phyloP scores from a whole-genome alignment of 2,888 invertebrate species.

The Macaria notata region DNA sequence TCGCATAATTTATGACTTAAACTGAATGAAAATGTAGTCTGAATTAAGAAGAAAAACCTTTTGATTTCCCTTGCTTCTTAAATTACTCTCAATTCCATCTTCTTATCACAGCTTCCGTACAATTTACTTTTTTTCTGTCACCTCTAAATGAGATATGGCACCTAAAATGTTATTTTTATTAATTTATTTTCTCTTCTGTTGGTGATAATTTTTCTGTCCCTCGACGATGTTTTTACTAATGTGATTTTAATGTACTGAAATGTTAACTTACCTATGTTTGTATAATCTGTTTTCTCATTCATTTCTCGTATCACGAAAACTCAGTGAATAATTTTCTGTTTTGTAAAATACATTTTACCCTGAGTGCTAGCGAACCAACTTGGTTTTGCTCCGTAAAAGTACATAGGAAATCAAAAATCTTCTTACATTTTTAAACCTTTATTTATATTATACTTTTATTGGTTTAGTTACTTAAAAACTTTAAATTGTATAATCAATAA shows the following conservation, averaged over 20 bases:
- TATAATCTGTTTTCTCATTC: constrained; percentile 60
- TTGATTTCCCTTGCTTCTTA: constrained; percentile 7
- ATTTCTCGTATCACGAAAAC: constrained; percentile 23
- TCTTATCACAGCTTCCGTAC: constrained; percentile 70
- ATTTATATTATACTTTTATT: too few species aligned
- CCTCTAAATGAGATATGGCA: constrained; percentile 60
- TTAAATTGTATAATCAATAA: too few species aligned
- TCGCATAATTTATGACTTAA: too few species aligned
- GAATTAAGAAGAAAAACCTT: not conserved
- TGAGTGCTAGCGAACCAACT: too few species aligned
- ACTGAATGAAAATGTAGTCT: too few species aligned
- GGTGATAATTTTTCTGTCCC: constrained; percentile 70
- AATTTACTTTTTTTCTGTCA: constrained; percentile 68
- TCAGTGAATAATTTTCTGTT: too few species aligned
- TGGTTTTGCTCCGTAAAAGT: too few species aligned
- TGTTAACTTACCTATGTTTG: constrained; percentile 67
- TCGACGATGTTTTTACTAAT: constrained; percentile 71
- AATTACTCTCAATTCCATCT: constrained; percentile 37
- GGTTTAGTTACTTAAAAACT: too few species aligned
- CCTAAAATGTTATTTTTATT: constrained; percentile 65
- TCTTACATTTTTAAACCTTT: too few species aligned
- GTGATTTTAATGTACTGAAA: constrained; percentile 81
- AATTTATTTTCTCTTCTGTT: constrained; percentile 71
- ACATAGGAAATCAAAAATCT: too few species aligned
- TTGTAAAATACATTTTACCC: too few species aligned